These are phyloP conservation scores for Megastigmus dorsalis DNA, from an alignment of 2,888 invertebrate species.

Conservation along the genomic window DNA sequence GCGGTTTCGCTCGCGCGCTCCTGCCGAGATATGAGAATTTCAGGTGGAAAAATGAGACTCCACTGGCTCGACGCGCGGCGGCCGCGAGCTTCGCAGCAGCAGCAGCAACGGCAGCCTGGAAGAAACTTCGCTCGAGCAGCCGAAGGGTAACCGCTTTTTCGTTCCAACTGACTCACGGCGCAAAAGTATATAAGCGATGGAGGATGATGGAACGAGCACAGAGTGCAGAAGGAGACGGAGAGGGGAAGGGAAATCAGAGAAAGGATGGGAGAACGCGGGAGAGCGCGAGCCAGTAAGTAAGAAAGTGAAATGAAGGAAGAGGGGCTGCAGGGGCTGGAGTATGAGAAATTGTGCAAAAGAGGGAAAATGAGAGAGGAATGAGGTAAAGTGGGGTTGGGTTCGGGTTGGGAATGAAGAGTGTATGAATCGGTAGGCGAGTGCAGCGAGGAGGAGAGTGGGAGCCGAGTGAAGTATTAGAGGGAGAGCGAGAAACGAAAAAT, in stretches of 20 bases:
- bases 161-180: neutral
- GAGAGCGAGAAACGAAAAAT: no score
- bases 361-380: no score
- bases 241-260: neutral
- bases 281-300: neutral
- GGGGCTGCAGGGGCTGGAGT: no score
- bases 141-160: slow-evolving; percentile 2
- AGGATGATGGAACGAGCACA: neutral
- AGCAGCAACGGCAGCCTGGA: no score
- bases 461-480: neutral
- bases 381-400: no score
- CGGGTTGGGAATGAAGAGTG: neutral
- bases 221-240: no score
- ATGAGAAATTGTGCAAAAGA: slow-evolving; percentile 22
- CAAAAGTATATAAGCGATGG: neutral
- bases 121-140: neutral
- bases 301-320: slow-evolving; percentile 21
- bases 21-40: slow-evolving; percentile 44
- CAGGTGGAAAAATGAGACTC: slow-evolving; percentile 45
- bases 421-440: no score
- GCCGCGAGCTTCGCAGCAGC: neutral
- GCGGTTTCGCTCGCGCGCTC: slow-evolving; percentile 9
- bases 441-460: slow-evolving; percentile 13
- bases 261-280: neutral
- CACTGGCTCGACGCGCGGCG: no score